Evolutionary conservation across 2,113 vertebrate species (phyloP).

Genomic region (Corythoichthys intestinalis): DNA sequence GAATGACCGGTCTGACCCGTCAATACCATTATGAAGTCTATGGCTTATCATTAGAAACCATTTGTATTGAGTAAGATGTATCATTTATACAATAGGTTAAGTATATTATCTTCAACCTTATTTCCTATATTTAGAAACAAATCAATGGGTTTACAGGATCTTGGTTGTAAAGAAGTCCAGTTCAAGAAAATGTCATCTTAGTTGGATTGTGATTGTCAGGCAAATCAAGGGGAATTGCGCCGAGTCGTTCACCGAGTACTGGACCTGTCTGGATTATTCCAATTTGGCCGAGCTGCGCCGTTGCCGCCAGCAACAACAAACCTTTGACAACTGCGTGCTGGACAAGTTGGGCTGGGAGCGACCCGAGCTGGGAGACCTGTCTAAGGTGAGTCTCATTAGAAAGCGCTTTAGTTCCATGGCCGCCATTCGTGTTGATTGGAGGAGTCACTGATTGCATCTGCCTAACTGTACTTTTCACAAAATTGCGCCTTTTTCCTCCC

Average conservation of each 20-base stretch:
- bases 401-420: constrained; percentile 22
- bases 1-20: too few species aligned
- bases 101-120: too few species aligned
- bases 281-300: constrained; percentile 73
- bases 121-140: too few species aligned
- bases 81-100: too few species aligned
- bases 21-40: too few species aligned
- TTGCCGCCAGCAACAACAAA: constrained; percentile 84
- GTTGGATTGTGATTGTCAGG: constrained; percentile 57
- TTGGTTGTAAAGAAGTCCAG: too few species aligned
- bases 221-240: constrained; percentile 88
- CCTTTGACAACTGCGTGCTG: constrained; percentile 91
- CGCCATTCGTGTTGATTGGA: constrained; percentile 40
- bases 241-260: constrained; percentile 91
- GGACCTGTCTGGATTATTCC: constrained; percentile 89
- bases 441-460: constrained; percentile 44
- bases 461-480: constrained; percentile 5
- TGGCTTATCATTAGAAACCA: too few species aligned
- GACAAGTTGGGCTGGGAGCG: constrained; percentile 93
- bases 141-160: too few species aligned
- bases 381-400: constrained; percentile 80
- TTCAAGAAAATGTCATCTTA: background rate
- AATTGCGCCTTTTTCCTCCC: constrained; percentile 17
- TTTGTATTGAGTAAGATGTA: too few species aligned
- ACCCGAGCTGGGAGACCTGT: constrained; percentile 87